Base-by-base conservation (phyloP, 2,113 vertebrate genomes). In the Tor tambroides region DNA sequence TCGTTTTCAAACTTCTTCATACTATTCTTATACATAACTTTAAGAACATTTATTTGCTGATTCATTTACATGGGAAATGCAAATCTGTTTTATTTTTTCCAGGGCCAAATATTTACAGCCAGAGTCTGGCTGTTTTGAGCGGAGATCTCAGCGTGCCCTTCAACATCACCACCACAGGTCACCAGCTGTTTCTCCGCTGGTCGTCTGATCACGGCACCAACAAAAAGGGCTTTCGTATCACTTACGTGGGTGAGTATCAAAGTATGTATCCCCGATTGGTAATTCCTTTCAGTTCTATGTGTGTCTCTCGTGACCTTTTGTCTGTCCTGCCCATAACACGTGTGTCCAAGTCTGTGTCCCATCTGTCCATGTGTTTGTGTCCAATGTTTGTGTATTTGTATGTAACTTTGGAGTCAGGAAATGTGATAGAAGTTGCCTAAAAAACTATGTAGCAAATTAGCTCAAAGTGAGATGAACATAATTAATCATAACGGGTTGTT, bases 161-260 rank as follows among this genome's bases (percentile, higher is more conserved):
- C 89, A 98, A 95, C 89, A 90, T 99, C 92, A 97, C 97, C 83
- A 99, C 97, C 89, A 96, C 95, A 1, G 92, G 96, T 69, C 97
- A 99, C 91, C 97, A 99, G 94, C 95, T 98, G 5, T 96, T 98
- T 87, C 94, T 99, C 65, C 97, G 97, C 1, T 99, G 98, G 98
- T 97, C 97, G 49, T 97, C 98, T 63, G 98, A 99, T 94, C 98
- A 99, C 35, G 98, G 97, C 86, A 99, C 98, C 86, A 99, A 98
- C 93, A 97, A 97, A 84, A 97, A 94, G 69, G 98, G 98, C 65
- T 99, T 98, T 95, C 95, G 96, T 91, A 97, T 99, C 95, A 95
- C 97, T 95, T 99, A 99, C 65, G 97, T 98, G 94, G 98, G 98
- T 99, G 95, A 96, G 95, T 95, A 95, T 94, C 95, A 95, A 95